Percentiles rank a stretch among this genome's conserved stretches.
phyloP scores from a whole-genome alignment of 2,888 invertebrate species.

The Drosophila anomelani region DNA sequence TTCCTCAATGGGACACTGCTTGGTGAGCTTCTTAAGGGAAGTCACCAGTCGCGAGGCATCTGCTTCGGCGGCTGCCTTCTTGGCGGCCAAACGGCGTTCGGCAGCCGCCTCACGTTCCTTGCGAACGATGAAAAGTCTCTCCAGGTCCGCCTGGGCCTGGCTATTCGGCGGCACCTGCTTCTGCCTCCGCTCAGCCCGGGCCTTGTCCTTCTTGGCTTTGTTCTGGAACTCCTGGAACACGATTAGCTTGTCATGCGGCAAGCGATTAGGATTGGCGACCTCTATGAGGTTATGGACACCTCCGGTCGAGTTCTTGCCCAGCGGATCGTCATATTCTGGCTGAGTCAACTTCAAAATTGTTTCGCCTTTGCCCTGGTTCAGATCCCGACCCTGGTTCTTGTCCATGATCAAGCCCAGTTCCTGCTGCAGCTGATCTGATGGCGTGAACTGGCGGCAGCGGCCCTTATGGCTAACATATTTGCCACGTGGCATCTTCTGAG shows the following conservation, averaged over 20 bases:
- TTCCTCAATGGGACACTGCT: conserved; percentile 8
- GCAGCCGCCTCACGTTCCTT: conserved; percentile 56
- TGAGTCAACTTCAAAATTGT: background rate
- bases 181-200: background rate
- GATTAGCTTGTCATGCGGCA: background rate
- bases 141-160: conserved; percentile 48
- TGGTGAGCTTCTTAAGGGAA: conserved; percentile 9
- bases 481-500: conserved; percentile 47
- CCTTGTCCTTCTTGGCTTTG: background rate
- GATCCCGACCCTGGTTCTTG: background rate
- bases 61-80: conserved; percentile 11
- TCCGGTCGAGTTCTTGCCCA: conserved; percentile 5
- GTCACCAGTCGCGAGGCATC: background rate
- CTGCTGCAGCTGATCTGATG: conserved; percentile 44
- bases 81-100: conserved; percentile 49
- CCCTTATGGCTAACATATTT: conserved; percentile 54
- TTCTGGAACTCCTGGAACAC: too few relatives aligned
- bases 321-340: background rate
- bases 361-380: conserved; percentile 1
- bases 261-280: conserved; percentile 58
- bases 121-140: conserved; percentile 51
- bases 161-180: conserved; percentile 2
- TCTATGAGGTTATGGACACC: conserved; percentile 44
- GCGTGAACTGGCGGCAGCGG: conserved; percentile 52
- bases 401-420: conserved; percentile 15